Evolutionary conservation across 2,888 invertebrate genomes (phyloP), one percentile per base, ranked within the genome.

Genomic region (Cheilosia impressa): DNA sequence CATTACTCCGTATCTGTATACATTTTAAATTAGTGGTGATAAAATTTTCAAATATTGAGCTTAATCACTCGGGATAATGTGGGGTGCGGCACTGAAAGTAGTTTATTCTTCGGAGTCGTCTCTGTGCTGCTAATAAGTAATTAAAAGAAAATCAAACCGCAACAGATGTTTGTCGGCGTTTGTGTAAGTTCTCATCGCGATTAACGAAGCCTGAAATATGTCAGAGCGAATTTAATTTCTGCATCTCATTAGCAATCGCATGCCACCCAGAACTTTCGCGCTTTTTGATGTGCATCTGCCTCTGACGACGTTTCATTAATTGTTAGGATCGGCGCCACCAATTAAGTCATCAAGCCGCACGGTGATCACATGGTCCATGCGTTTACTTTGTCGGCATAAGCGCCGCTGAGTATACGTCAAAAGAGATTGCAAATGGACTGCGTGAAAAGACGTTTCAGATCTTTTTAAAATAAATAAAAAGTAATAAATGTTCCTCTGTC

Each of bases 331-430:
- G 71, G 78, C 82, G 78, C 82, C 78, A 73, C 72, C 78, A 73
- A 83, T 83, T 83, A 83, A 83, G 82, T 66, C 68, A 78, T 83
- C 82, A 82, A 47, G 31, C 24, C 31, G 55, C 63, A 50, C 38
- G 19, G 10, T 19, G 53, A 76, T 76, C 17, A 27, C 41, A 57
- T 7, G 60, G 22, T 63, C 2, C 17, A 19, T 52, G 34, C 4
- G 4, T 65, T 43, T 19, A 24, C 77, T 83, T 68, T 78, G 82
- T 72, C 82, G 82, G 78, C 41, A 52, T 3, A 22, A 27, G 10
- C 22, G 19, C 22, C 24, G 15, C 5, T 2, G 52, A 52, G 2
- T 13, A 10, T 15, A 4, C 19, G 13, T 15, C 5, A n/a, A 22
- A 22, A 15, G 52, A 2, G 22, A 24, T 1, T 22, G 24, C 52